These are phyloP conservation scores for Lomographa bimaculata DNA, from an alignment of 2,888 invertebrate genomes.

Conservation along the genomic window DNA sequence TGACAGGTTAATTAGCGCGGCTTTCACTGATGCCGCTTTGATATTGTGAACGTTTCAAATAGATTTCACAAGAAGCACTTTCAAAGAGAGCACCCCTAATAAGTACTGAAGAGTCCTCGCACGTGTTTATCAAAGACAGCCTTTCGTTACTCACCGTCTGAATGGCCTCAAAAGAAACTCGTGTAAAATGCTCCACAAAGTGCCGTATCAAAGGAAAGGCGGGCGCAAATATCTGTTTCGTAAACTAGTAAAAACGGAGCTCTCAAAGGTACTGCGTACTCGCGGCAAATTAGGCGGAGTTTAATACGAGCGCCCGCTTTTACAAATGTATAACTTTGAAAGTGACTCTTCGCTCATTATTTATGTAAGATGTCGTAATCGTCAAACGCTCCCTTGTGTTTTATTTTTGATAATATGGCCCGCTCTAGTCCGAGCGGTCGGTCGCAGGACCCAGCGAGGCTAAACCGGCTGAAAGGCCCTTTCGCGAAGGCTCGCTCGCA, in stretches of 20 bases:
- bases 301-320: constrained; percentile 79
- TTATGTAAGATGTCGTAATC: constrained; percentile 77
- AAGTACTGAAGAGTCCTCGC: constrained; percentile 84
- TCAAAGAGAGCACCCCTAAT: constrained; percentile 83
- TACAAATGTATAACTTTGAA: constrained; percentile 76
- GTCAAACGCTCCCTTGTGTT: constrained; percentile 65
- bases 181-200: constrained; percentile 84
- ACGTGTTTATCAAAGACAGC: constrained; percentile 84
- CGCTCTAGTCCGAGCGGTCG: constrained; percentile 37
- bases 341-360: constrained; percentile 77
- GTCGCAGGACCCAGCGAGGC: constrained; percentile 25
- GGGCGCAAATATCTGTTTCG: constrained; percentile 84
- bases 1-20: constrained; percentile 81
- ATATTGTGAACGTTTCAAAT: constrained; percentile 82
- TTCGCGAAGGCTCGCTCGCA: constrained; percentile 23
- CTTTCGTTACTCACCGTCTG: constrained; percentile 84
- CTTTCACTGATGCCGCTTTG: constrained; percentile 78
- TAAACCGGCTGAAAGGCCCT: constrained; percentile 22
- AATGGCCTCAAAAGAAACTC: constrained; percentile 84
- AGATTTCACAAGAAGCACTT: constrained; percentile 82
- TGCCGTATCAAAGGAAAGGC: constrained; percentile 83
- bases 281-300: constrained; percentile 82
- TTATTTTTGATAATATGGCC: constrained; percentile 58
- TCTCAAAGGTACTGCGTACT: constrained; percentile 81
- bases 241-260: constrained; percentile 83